Percentiles rank a stretch among this genome's conserved stretches.
These are phyloP conservation scores for Hyla sarda DNA, from an alignment of 2,113 vertebrate genomes.

Conservation along the genomic window DNA sequence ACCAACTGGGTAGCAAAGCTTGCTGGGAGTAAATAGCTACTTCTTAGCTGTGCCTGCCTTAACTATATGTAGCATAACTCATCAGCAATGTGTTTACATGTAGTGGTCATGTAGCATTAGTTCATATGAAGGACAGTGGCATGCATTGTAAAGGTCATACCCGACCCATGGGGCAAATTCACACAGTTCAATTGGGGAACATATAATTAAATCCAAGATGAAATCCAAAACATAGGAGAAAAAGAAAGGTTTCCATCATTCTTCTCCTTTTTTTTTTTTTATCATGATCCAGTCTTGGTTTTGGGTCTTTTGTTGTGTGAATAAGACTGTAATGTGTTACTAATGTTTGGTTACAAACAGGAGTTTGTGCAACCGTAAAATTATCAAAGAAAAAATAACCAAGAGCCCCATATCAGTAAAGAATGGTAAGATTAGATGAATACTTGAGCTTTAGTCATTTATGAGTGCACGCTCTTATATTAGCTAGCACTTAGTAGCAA, in stretches of 20 bases:
- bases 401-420: neutral
- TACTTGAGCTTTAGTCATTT: neutral
- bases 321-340: neutral
- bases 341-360: neutral
- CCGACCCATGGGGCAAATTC: neutral
- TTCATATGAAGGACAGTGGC: neutral
- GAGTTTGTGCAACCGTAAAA: neutral
- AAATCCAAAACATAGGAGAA: neutral
- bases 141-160: neutral
- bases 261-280: too few species aligned
- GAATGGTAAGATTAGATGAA: neutral
- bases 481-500: conserved; percentile 26
- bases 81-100: conserved; percentile 7
- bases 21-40: conserved; percentile 1
- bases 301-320: neutral
- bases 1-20: conserved; percentile 1
- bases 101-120: conserved; percentile 25
- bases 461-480: neutral
- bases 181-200: neutral
- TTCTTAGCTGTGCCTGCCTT: conserved; percentile 15
- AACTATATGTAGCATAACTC: conserved; percentile 1
- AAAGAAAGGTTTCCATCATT: neutral
- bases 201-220: neutral
- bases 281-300: neutral
- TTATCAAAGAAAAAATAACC: neutral